Evolutionary conservation across 2,888 invertebrate species (phyloP).

Genomic region (Eupelmus urozonus): DNA sequence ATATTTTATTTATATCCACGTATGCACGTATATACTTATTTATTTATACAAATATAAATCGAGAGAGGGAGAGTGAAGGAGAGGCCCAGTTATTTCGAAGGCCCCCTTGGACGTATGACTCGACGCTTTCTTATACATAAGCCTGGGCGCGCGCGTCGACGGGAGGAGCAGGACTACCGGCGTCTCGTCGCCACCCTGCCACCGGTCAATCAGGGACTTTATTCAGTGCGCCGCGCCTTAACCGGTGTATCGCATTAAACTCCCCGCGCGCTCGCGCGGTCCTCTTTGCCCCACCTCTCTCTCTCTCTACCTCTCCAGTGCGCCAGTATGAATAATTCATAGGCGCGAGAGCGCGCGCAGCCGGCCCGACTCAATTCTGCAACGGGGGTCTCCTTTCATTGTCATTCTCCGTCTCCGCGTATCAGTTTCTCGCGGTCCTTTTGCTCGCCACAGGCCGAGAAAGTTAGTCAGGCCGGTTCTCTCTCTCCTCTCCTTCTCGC

Average conservation of each 20-base stretch:
- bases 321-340: slow-evolving; percentile 76
- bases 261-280: slow-evolving; percentile 4
- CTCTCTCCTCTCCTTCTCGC: too few species aligned
- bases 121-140: slow-evolving; percentile 70
- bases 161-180: slow-evolving; percentile 14
- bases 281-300: slow-evolving; percentile 14
- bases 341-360: too few species aligned
- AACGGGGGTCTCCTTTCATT: slow-evolving; percentile 66
- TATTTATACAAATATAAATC: too few species aligned
- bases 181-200: slow-evolving; percentile 68
- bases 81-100: slow-evolving; percentile 34
- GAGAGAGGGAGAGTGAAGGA: neutral
- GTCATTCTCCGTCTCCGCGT: slow-evolving; percentile 48
- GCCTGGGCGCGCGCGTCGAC: slow-evolving; percentile 46
- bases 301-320: too few species aligned
- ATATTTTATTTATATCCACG: too few species aligned
- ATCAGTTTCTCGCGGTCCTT: slow-evolving; percentile 49
- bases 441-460: slow-evolving; percentile 51
- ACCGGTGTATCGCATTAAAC: slow-evolving; percentile 75
- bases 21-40: too few species aligned
- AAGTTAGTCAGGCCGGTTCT: slow-evolving; percentile 69
- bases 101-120: slow-evolving; percentile 42
- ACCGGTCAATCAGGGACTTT: slow-evolving; percentile 74
- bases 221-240: slow-evolving; percentile 72
- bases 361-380: slow-evolving; percentile 71